A percentile compares a stretch with the other conserved stretches of the same genome.
Evolutionary conservation across 2,888 invertebrate genomes (phyloP).

Genomic region (Xanthostigma xanthostigma): DNA sequence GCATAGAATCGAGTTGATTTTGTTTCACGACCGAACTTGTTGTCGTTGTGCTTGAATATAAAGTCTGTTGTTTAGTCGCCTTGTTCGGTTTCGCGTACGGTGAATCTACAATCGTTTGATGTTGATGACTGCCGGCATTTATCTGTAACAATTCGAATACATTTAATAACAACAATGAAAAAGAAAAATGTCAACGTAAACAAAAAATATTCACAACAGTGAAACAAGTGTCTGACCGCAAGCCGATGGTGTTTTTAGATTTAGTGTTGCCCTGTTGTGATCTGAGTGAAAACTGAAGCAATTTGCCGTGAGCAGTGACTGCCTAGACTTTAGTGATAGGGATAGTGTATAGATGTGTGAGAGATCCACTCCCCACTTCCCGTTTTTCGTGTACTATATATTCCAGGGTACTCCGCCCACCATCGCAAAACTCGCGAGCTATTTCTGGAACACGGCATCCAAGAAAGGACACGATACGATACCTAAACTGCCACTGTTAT

Average conservation of each 20-base stretch:
- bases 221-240: too few relatives aligned
- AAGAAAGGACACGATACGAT: slow-evolving; percentile 39
- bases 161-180: too few relatives aligned
- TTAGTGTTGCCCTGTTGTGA: too few relatives aligned
- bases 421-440: slow-evolving; percentile 20
- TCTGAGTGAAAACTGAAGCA: too few relatives aligned
- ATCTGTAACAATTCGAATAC: slow-evolving; percentile 31
- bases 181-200: too few relatives aligned
- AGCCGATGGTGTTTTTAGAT: too few relatives aligned
- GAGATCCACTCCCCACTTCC: slow-evolving; percentile 2
- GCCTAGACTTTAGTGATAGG: too few relatives aligned
- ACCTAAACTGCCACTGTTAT: background rate
- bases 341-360: too few relatives aligned
- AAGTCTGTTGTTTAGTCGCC: slow-evolving; percentile 37
- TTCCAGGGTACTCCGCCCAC: slow-evolving; percentile 8
- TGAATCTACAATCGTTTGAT: slow-evolving; percentile 49
- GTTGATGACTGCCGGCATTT: slow-evolving; percentile 44
- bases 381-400: background rate
- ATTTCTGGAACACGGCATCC: slow-evolving; percentile 40
- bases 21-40: slow-evolving; percentile 28
- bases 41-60: slow-evolving; percentile 23
- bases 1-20: slow-evolving; percentile 56
- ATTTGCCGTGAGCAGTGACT: too few relatives aligned
- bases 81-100: slow-evolving; percentile 54
- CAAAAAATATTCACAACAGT: too few relatives aligned